These are phyloP conservation scores for Heterohyrax brucei DNA, from an alignment of 2,797 vertebrate species.

Conservation along the genomic window DNA sequence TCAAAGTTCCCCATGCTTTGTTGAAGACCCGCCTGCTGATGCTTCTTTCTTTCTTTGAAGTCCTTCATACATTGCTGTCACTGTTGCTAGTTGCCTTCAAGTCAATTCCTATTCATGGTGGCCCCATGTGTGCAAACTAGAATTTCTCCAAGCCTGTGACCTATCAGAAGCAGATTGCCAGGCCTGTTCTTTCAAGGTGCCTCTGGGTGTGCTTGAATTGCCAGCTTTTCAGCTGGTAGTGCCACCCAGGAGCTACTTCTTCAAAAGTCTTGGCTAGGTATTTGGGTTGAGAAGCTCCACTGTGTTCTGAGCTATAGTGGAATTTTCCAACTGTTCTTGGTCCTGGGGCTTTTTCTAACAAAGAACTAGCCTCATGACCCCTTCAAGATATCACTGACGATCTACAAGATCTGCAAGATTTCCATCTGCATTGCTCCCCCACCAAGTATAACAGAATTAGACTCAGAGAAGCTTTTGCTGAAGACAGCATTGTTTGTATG, in stretches of 20 bases:
- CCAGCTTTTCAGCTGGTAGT: too few relatives aligned
- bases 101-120: neutral
- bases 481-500: conserved; percentile 61
- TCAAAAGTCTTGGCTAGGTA: neutral
- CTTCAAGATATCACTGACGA: neutral
- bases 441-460: neutral
- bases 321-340: neutral
- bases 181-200: neutral
- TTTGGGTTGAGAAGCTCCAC: neutral
- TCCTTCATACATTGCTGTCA: neutral
- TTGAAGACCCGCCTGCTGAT: neutral
- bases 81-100: neutral
- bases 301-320: neutral
- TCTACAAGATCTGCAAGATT: neutral
- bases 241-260: neutral
- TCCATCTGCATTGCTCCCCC: neutral
- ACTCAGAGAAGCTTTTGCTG: conserved; percentile 63
- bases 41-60: neutral
- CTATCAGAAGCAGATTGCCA: neutral
- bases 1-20: neutral
- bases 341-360: neutral
- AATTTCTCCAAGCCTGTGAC: neutral
- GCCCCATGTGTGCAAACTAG: neutral
- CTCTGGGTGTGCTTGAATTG: neutral
- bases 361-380: neutral